Conservation (phyloP, 1,140 invertebrate species). For the Lepidotrigona ventralis region DNA sequence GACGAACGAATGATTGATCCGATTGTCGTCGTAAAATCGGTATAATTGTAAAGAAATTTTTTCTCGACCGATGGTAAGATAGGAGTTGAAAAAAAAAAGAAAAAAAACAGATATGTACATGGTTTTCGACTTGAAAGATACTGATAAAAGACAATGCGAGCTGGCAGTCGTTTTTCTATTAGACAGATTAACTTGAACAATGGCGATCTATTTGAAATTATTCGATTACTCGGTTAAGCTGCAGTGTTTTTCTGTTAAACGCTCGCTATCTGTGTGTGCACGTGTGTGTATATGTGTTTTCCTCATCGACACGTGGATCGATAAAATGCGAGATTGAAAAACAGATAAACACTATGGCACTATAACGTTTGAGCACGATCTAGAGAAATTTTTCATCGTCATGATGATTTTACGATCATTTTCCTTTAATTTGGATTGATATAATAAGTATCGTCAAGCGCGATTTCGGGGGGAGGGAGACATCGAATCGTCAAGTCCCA, state of each 20-base stretch:
- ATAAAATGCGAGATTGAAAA: not conserved
- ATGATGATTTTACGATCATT: constrained; percentile 41
- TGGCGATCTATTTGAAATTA: too few species aligned
- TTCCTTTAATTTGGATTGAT: constrained; percentile 16
- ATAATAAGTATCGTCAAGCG: constrained; percentile 17
- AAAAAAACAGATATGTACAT: too few species aligned
- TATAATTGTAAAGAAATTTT: not conserved
- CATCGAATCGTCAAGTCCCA: constrained; percentile 52
- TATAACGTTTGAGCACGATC: constrained; percentile 28
- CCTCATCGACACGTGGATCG: not conserved
- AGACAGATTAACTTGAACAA: not conserved
- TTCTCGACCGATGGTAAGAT: too few species aligned
- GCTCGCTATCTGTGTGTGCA: not conserved
- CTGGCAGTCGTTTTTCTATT: not conserved
- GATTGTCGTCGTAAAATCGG: not conserved
- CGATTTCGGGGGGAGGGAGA: not conserved
- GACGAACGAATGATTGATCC: too few species aligned
- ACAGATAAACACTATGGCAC: not conserved
- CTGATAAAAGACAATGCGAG: not conserved
- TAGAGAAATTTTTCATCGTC: constrained; percentile 33
- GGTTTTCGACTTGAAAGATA: not conserved
- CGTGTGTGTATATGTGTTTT: not conserved
- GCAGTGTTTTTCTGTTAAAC: not conserved
- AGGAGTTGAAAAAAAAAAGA: too few species aligned
- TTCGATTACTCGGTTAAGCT: too few species aligned